These are phyloP conservation scores for Zonotrichia albicollis DNA, from an alignment of 2,797 vertebrate species.

Conservation along the genomic window DNA sequence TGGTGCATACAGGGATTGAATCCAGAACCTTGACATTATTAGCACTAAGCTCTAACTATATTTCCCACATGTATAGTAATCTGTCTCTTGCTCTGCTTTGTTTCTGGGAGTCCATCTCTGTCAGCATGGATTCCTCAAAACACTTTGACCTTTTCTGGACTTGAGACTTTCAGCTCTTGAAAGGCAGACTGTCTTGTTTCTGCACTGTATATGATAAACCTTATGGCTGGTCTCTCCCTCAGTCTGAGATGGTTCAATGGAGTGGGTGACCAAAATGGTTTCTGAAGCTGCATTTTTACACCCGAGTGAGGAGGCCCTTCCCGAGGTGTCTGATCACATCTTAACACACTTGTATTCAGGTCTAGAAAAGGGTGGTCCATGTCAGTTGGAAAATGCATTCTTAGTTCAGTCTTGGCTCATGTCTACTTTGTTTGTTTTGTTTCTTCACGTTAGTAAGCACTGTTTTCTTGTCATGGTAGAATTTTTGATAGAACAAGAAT, in stretches of 20 bases:
- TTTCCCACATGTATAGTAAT: neutral
- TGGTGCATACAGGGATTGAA: neutral
- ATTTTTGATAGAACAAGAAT: conserved; percentile 27
- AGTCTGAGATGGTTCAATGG: neutral
- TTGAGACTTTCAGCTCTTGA: neutral
- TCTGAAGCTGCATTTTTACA: neutral
- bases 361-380: neutral
- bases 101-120: neutral
- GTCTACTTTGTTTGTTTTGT: neutral
- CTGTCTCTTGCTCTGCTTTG: neutral
- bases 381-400: neutral
- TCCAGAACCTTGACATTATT: neutral
- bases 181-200: neutral
- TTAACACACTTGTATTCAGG: neutral
- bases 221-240: neutral
- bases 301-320: neutral
- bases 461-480: neutral
- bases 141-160: neutral
- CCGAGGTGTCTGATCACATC: neutral
- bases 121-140: neutral
- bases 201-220: neutral
- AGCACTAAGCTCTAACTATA: neutral
- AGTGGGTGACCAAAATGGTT: neutral
- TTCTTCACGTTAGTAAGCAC: neutral
- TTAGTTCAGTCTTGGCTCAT: neutral